Evolutionary conservation across 2,797 vertebrate genomes (phyloP), one percentile per base, ranked within the genome.

Genomic region (Pseudopleuronectes americanus): DNA sequence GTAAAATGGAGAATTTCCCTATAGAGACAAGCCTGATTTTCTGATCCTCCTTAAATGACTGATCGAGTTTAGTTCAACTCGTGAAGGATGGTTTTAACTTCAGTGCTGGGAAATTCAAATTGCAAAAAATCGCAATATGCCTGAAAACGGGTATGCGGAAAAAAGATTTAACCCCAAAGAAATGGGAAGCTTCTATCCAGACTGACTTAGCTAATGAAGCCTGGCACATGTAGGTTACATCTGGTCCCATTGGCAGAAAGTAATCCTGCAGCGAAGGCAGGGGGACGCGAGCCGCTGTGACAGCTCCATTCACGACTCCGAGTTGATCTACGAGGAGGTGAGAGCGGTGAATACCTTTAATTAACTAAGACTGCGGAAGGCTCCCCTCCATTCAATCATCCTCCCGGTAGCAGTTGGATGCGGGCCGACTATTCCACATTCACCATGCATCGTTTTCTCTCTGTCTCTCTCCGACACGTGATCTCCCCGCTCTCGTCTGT

Each of bases 141-240:
- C 31, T 3, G 1, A 21, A 49, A 71, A 55, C 23, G 16, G 51
- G 53, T 17, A 55, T 16, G 12, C 33, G 7, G 70, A 72, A 17
- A 17, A 16, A 59, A 45, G n/a, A 51, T 69, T 64, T 26, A 54
- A 74, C 24, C 3, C 2, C 24, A 22, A 8, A 48, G 52, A 57
- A 57, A 79, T 78, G 68, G 23, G 59, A 60, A 71, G 47, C 54
- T 52, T 52, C 76, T 24, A 49, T 77, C 51, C 57, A 65, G 66
- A 87, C 54, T 88, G 88, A 85, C 65, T 64, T 36, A 54, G 71
- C 80, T 91, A 92, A 94, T 85, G 79, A 90, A 81, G 81, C 69
- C 74, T 92, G 92, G 89, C 91, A 92, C 85, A 93, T 92, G 90
- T 91, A 86, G 92, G 91, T 90, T 92, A 86, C 77, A 89, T 86